Evolutionary conservation across 2,888 invertebrate genomes (phyloP), one percentile per base, ranked within the genome.

Genomic region (Lasioglossum calceatum): DNA sequence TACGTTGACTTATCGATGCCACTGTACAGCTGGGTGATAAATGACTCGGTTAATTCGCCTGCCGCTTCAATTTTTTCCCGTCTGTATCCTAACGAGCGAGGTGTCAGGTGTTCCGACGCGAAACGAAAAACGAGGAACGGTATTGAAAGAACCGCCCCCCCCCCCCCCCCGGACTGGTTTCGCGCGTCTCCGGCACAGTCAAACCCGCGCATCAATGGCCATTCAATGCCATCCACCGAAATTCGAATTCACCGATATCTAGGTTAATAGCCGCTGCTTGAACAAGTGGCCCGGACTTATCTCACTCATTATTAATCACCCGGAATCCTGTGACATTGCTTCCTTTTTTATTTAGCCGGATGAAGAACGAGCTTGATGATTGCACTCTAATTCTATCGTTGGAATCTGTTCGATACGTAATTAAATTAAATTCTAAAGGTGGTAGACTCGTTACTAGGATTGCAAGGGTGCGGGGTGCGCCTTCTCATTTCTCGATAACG

Each of bases 221-320:
- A 44, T 73, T 77, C 67, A 44, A 23, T 16, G 32, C 27, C 42
- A 16, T 23, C 14, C 58, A 32, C 70, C 32, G 44, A 50, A 70
- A 39, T 39, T 70, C n/a, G 77, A 81, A 77, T 73, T 44, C 27
- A 54, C 4, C 44, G 77, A 84, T 70, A 70, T 84, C 77, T 77
- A 73, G 77, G 81, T 84, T 84, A 81, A 84, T 77, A 81, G 61
- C 27, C 2, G 44, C 44, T 36, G 39, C 71, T 61, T 23, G 14
- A 23, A 36, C 80, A n/a, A 71, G 47, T 61, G 47, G 47, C 44
- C 36, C 58, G 70, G n/a, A 61, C 75, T 71, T 71, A 71, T 71
- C 71, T 14, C 42, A 7, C n/a, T n/a, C 71, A 71, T 71, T 71
- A 71, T 71, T 71, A 71, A 71, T 71, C 71, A 42, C n/a, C 42